Base-by-base conservation (phyloP, 2,888 invertebrate genomes). In the Ichneumoninae sp. region DNA sequence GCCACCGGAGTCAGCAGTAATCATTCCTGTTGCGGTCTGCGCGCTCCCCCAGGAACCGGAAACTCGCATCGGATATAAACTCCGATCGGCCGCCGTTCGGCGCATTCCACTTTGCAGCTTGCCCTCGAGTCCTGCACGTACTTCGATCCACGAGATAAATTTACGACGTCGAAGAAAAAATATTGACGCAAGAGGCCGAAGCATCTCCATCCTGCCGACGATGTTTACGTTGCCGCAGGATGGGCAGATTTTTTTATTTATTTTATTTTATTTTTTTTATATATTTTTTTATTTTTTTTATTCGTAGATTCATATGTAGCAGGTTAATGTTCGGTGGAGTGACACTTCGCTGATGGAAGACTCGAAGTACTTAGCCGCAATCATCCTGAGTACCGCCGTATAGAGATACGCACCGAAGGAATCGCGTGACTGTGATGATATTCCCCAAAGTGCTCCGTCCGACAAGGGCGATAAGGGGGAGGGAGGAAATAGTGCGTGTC, bases 401-500 rank as follows among this genome's bases (percentile, higher is more conserved):
- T 44, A 52, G 16, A 79, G 33, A 65, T 60, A 47, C 52, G 71
- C 52, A 50, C 50, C 70, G 44, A 63, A 79, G 63, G 70, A 71
- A 54, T 80, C 26, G 71, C 80, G 80, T 80, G 80, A 44, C 66
- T 73, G 30, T 16, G 40, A 57, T 57, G 69, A 54, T 80, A 85
- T 85, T 85, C 83, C 83, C 85, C 54, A 44, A 74, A 83, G 79
- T 79, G 50, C 63, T 70, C 33, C 63, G 66, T 65, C 52, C 47
- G 76, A 60, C 57, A 47, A 19, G 22, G 73, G 71, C 13, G 47
- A 44, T 57, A 47, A 73, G 26, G 19, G 36, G 47, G 33, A 52
- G n/a, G 19, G 19, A 40, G 16, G 54, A 65, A 66, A 66, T 30
- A 33, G 36, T 63, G 79, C 65, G 65, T 66, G 52, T 63, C 63